Evolutionary conservation across 2,888 invertebrate species (phyloP).

Genomic region (Nemotelus pantherinus): DNA sequence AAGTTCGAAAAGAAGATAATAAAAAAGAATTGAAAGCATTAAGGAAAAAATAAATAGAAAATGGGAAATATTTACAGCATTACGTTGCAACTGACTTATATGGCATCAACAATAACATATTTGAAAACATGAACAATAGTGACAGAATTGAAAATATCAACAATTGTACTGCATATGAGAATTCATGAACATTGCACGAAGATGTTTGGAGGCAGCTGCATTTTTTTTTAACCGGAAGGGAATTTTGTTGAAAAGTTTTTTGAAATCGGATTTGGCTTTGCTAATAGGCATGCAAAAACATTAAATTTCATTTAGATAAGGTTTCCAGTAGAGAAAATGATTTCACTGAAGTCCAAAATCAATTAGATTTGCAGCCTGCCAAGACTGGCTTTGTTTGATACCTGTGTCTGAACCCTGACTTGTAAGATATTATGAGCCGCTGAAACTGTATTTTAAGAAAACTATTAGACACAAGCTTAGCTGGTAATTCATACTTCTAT

Average conservation of each 20-base stretch:
- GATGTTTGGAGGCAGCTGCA: neutral
- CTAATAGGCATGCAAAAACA: too few relatives aligned
- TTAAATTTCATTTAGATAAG: too few relatives aligned
- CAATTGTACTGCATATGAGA: neutral
- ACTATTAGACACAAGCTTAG: too few relatives aligned
- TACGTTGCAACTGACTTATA: neutral
- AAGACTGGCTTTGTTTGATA: too few relatives aligned
- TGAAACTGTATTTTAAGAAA: too few relatives aligned
- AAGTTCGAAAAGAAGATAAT: too few relatives aligned
- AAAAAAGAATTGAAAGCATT: neutral
- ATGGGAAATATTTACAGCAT: slow-evolving; percentile 14
- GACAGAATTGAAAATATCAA: neutral
- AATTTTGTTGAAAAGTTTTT: neutral
- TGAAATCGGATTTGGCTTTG: neutral
- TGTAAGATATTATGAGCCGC: too few relatives aligned
- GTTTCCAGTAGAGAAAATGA: too few relatives aligned
- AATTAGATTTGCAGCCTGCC: too few relatives aligned
- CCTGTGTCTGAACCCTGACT: too few relatives aligned
- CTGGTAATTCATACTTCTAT: too few relatives aligned
- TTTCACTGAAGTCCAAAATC: too few relatives aligned
- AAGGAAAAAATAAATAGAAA: slow-evolving; percentile 1
- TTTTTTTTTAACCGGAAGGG: neutral
- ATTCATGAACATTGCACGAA: neutral
- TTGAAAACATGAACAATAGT: neutral
- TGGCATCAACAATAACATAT: neutral